Percentiles rank a stretch among this genome's conserved stretches.
Evolutionary conservation across 2,113 vertebrate genomes (phyloP).

Genomic region (Dicrurus megarhynchus): DNA sequence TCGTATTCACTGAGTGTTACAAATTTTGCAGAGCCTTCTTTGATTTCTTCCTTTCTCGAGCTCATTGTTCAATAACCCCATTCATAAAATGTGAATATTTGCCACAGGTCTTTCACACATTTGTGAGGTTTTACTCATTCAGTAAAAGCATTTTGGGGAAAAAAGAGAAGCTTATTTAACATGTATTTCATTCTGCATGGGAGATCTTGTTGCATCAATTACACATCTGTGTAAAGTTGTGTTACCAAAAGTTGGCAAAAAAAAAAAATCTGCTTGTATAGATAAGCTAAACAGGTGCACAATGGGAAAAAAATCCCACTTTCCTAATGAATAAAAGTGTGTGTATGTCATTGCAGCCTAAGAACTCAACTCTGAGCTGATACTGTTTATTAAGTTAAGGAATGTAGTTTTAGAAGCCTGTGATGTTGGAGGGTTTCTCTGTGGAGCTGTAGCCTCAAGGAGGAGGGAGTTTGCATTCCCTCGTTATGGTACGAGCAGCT

Average conservation of each 20-base stretch:
- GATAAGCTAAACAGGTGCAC: background rate
- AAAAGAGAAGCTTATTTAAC: background rate
- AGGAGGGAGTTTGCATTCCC: conserved; percentile 40
- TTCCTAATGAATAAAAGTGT: background rate
- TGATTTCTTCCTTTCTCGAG: background rate
- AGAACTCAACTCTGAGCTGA: background rate
- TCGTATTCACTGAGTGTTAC: background rate
- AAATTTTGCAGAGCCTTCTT: background rate
- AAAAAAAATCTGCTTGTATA: background rate
- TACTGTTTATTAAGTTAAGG: conserved; percentile 40
- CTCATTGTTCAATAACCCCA: background rate
- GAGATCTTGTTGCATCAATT: background rate
- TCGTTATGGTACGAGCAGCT: background rate
- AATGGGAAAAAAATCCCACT: background rate
- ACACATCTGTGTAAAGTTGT: background rate
- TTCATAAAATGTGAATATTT: conserved; percentile 26
- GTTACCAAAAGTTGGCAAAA: background rate
- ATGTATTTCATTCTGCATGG: background rate
- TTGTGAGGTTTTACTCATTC: background rate
- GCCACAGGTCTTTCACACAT: background rate
- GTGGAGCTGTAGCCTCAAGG: conserved; percentile 42
- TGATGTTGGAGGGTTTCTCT: conserved; percentile 49
- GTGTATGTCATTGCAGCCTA: background rate
- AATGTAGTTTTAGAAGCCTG: background rate
- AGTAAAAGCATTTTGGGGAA: background rate